Base-by-base conservation (phyloP, 1,140 invertebrate genomes). In the Adoxophyes honmai region DNA sequence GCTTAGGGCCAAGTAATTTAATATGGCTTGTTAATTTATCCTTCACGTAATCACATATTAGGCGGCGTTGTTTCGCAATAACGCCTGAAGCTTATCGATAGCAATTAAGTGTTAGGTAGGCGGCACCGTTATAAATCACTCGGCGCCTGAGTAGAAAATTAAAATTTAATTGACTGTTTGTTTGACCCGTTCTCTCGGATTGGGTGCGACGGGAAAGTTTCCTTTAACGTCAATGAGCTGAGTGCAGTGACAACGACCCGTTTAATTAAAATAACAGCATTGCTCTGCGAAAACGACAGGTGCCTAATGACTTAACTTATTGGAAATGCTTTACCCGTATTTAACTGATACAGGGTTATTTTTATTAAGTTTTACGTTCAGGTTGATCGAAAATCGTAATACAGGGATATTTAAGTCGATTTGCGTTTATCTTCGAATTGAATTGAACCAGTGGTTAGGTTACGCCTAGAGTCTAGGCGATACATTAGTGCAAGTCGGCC, bases 181-280 rank as follows among this genome's bases (percentile, higher is more conserved):
- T 48, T 48, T 48, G 42, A 13, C 18, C 42, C 10, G 16, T 16
- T 28, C 21, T 2, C 21, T 28, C 21, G 18, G 18, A 48, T 48
- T 16, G 42, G 11, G 42, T 28, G 21, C 7, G 16, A 16, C 9
- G 18, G 14, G 16, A 28, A 48, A 48, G 42, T 48, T 48, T 42
- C 42, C 18, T n/a, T 44, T 44, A 33, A 48, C 18, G 16, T 28
- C 42, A 48, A 48, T 28, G 37, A 53, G 39, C 60, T 36, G 51
- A 59, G 18, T 55, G 55, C 13, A 37, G 58, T 55, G 51, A 59
- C 37, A 59, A 11, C 36, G 38, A 48, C n/a, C 44, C 48, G 33
- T 66, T 70, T 68, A 70, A 75, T 75, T 72, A 68, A 75, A 72
- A 72, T 70, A 66, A 65, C 60, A 58, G 48, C 35, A 48, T 28